These are phyloP conservation scores for Odontamblyopus rebecca DNA, from an alignment of 2,797 vertebrate genomes.

Conservation along the genomic window DNA sequence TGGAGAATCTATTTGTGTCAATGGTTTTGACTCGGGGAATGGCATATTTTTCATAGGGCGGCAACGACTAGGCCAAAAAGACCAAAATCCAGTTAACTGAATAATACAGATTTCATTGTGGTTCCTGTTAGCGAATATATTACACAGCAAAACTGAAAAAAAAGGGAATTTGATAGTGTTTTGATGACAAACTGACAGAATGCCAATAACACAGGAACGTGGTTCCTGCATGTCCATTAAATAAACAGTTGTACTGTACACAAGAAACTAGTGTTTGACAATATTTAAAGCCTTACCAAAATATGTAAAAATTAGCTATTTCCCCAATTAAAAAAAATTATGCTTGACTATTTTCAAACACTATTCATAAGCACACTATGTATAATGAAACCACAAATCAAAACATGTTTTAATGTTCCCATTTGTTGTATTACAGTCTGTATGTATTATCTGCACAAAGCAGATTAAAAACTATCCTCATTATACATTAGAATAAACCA, in stretches of 20 bases:
- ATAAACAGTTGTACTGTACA: neutral
- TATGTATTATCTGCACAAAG: neutral
- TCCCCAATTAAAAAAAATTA: neutral
- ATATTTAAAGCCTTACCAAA: neutral
- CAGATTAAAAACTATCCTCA: neutral
- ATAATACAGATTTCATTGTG: neutral
- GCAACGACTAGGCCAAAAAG: neutral
- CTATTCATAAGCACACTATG: neutral
- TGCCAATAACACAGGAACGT: neutral
- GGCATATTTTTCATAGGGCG: neutral
- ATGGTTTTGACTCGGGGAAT: neutral
- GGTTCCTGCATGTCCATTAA: neutral
- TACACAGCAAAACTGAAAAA: neutral
- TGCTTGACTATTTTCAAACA: neutral
- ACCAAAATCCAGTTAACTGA: neutral
- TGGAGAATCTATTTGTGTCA: neutral
- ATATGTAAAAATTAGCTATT: neutral
- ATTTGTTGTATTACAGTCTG: neutral
- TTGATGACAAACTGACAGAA: neutral
- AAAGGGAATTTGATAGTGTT: neutral
- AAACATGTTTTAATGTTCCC: neutral
- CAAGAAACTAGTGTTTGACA: neutral
- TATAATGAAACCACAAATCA: neutral
- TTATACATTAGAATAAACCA: conserved; percentile 11
- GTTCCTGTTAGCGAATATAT: neutral